A percentile compares a stretch with the other conserved stretches of the same genome.
These are phyloP conservation scores for Toxotes lorentzi DNA, from an alignment of 2,797 vertebrate genomes.

Conservation along the genomic window DNA sequence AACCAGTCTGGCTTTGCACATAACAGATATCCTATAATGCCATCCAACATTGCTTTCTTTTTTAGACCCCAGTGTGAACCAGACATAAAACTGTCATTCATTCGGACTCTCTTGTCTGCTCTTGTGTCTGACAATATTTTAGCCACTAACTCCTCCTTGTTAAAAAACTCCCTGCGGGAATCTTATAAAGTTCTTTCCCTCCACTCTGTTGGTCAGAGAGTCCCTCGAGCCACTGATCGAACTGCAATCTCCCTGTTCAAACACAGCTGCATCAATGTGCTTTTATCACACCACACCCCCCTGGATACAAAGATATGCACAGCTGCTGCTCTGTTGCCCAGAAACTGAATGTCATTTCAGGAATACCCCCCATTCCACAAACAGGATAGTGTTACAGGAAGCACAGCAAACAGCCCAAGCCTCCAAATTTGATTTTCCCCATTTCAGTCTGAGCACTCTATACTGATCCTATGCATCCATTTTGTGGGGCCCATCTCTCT, in stretches of 20 bases:
- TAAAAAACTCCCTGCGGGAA: slow-evolving; percentile 23
- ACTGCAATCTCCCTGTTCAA: slow-evolving; percentile 82
- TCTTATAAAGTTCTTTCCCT: slow-evolving; percentile 44
- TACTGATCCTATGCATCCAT: slow-evolving; percentile 50
- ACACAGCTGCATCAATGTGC: slow-evolving; percentile 82
- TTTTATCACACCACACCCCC: slow-evolving; percentile 58
- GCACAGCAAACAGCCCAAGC: slow-evolving; percentile 48
- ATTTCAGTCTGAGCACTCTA: slow-evolving; percentile 34
- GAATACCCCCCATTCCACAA: slow-evolving; percentile 77
- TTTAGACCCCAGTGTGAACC: neutral
- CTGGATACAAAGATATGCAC: slow-evolving; percentile 82
- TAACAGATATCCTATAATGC: slow-evolving; percentile 11
- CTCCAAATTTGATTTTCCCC: slow-evolving; percentile 70
- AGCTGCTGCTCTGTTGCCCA: slow-evolving; percentile 86
- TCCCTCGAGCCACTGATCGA: slow-evolving; percentile 68
- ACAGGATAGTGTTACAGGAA: slow-evolving; percentile 80
- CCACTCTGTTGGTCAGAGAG: slow-evolving; percentile 28
- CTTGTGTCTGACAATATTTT: slow-evolving; percentile 18
- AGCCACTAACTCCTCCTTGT: neutral
- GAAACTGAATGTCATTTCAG: slow-evolving; percentile 84
- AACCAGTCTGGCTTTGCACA: slow-evolving; percentile 15
- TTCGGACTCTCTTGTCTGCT: slow-evolving; percentile 18
- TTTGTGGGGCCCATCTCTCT: slow-evolving; percentile 41
- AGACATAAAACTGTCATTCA: slow-evolving; percentile 39
- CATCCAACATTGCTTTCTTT: slow-evolving; percentile 1